Conservation (phyloP, 2,113 vertebrate genomes). For the Pelmatolapia mariae region DNA sequence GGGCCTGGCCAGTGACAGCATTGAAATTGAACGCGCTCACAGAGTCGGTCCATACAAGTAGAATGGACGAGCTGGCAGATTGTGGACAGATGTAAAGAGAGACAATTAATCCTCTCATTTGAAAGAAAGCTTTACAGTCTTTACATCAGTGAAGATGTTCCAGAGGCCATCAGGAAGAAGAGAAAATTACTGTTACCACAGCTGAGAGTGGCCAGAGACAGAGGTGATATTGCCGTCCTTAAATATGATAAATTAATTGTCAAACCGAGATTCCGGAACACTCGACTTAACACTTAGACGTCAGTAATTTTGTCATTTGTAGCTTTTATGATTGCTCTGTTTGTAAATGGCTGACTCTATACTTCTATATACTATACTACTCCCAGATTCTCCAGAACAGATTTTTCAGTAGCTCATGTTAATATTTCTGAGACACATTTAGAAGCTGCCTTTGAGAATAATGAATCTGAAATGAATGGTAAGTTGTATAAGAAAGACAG, state of each 20-base stretch:
- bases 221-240: background rate
- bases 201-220: background rate
- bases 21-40: accelerated
- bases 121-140: background rate
- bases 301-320: background rate
- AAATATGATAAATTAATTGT: background rate
- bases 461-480: background rate
- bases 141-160: background rate
- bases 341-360: background rate
- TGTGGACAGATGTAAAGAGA: background rate
- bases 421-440: background rate
- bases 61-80: accelerated
- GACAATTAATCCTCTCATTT: accelerated
- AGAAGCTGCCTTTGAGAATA: background rate
- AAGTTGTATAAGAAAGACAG: background rate
- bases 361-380: background rate
- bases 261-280: background rate
- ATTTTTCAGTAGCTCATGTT: background rate
- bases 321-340: background rate
- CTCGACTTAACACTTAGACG: background rate
- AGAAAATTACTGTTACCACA: background rate
- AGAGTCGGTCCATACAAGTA: background rate
- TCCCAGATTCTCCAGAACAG: background rate
- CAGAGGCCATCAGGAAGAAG: background rate
- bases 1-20: accelerated